Percentiles rank a stretch among this genome's conserved stretches.
These are phyloP conservation scores for Apotomis capreana DNA, from an alignment of 2,888 invertebrate species.

Conservation along the genomic window DNA sequence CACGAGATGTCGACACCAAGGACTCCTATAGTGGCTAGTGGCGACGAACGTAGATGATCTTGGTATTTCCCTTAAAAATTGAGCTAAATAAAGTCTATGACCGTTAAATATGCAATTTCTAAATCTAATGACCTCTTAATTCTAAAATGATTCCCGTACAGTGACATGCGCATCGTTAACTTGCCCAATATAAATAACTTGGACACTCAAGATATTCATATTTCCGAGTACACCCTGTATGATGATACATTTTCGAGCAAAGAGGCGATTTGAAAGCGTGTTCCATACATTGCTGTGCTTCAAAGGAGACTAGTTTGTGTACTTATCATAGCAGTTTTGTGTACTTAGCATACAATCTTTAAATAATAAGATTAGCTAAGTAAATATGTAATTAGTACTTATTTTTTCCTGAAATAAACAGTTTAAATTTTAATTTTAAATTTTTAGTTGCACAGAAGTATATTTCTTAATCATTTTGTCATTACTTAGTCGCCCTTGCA, in stretches of 20 bases:
- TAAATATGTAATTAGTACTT: too few relatives aligned
- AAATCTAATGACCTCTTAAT: constrained; percentile 14
- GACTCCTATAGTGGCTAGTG: too few relatives aligned
- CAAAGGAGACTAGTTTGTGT: too few relatives aligned
- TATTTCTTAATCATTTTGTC: too few relatives aligned
- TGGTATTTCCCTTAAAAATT: not conserved
- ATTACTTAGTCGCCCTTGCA: too few relatives aligned
- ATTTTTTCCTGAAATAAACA: too few relatives aligned
- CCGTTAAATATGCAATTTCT: not conserved
- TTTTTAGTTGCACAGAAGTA: not conserved
- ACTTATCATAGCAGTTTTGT: too few relatives aligned
- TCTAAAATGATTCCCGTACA: constrained; percentile 11
- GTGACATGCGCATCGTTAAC: constrained; percentile 19
- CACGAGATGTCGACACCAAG: too few relatives aligned
- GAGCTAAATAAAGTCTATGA: not conserved
- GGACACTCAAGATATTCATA: constrained; percentile 21
- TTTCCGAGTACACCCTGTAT: constrained; percentile 51
- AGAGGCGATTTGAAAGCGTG: not conserved
- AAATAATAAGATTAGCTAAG: too few relatives aligned
- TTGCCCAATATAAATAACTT: constrained; percentile 21
- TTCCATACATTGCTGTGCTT: constrained; percentile 13
- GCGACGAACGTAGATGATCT: too few relatives aligned
- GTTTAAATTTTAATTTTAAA: too few relatives aligned
- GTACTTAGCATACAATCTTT: too few relatives aligned
- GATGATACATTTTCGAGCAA: constrained; percentile 31